Evolutionary conservation across 2,113 vertebrate genomes (phyloP), one percentile per base, ranked within the genome.

Genomic region (Rostratula benghalensis): DNA sequence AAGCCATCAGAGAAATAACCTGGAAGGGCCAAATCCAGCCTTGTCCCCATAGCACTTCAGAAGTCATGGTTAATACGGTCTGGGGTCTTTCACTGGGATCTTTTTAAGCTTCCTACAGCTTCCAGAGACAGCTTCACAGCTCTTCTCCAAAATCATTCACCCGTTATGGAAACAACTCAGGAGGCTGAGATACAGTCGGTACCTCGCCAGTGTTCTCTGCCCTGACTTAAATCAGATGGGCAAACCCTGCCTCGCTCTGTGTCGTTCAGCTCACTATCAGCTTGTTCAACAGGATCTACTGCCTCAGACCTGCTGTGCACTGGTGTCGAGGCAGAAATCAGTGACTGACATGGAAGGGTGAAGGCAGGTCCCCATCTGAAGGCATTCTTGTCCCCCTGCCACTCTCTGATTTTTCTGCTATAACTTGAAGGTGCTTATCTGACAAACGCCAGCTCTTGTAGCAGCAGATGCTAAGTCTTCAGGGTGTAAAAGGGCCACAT

Each of bases 1-100:
- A 18, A 71, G 13, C 80, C 69, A 37, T 3, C 1, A 31, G 86
- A 87, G 65, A 11, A 91, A 65, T 5, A 14, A 48, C 1, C 12
- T 46, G 60, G 17, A 39, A 19, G 76, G 80, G 60, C 43, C 37
- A 21, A 82, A 45, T 14, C 46, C 69, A 56, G 19, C 9, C 27
- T n/a, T 10, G 0, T 75, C 27, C 43, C 39, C 41, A 13, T 0
- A 21, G 4, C 51, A 21, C 31, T 7, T 46, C 64, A 39, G 5
- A 50, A 35, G 53, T 28, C 60, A 8, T 0, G 6, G 46, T 18
- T 53, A 13, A 28, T 7, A 14, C 24, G 15, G 13, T 46, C 69
- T 53, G 10, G 0, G 15, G 10, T 4, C 13, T 10, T 77, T 48
- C 77, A 45, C 45, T 23, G 35, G 85, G 23, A 43, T 33, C 25